These are phyloP conservation scores for Nomada ferruginata DNA, from an alignment of 2,888 invertebrate genomes.

Conservation along the genomic window DNA sequence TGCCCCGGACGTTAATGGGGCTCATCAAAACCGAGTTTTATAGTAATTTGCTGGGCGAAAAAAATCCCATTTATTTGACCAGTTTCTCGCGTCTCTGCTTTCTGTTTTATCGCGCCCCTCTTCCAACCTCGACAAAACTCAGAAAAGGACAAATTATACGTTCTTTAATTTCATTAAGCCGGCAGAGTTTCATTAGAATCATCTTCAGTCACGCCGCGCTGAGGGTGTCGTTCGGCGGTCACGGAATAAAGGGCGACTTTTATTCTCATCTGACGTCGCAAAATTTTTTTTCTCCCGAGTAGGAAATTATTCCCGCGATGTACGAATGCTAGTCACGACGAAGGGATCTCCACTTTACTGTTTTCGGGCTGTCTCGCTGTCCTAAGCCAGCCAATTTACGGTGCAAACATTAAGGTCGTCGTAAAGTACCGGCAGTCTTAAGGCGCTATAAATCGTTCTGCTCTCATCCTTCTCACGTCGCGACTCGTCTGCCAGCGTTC, in stretches of 20 bases:
- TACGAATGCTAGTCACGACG: conserved; percentile 64
- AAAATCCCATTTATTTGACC: background rate
- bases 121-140: background rate
- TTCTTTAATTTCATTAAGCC: background rate
- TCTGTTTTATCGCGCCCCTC: background rate
- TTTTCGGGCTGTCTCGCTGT: conserved; percentile 66
- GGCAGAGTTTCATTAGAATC: background rate
- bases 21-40: conserved; percentile 11
- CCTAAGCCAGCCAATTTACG: conserved; percentile 73
- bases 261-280: background rate
- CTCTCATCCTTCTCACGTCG: conserved; percentile 48
- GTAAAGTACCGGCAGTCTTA: conserved; percentile 72
- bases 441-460: conserved; percentile 68
- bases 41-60: conserved; percentile 3
- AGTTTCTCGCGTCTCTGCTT: background rate
- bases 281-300: conserved; percentile 19
- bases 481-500: conserved; percentile 29
- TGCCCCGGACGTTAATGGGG: conserved; percentile 16
- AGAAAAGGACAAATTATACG: background rate
- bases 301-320: conserved; percentile 56
- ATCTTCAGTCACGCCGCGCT: background rate
- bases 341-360: conserved; percentile 65
- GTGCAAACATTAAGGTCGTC: conserved; percentile 75
- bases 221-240: background rate
- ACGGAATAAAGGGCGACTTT: conserved; percentile 1